These are phyloP conservation scores for Sternotherus odoratus DNA, from an alignment of 2,797 vertebrate genomes.

Conservation along the genomic window DNA sequence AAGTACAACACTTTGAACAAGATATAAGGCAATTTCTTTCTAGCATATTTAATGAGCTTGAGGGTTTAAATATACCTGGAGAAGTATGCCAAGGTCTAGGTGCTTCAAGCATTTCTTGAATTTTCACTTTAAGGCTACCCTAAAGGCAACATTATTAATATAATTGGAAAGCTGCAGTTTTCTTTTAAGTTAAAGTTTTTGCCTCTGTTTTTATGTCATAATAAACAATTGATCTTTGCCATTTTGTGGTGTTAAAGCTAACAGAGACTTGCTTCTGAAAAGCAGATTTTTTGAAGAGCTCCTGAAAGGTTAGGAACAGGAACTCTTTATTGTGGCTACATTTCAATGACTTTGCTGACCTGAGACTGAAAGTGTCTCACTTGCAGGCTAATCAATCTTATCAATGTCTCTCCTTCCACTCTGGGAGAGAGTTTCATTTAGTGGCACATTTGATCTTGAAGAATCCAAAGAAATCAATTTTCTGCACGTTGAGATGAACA, in stretches of 20 bases:
- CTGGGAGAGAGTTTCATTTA: not conserved
- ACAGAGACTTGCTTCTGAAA: not conserved
- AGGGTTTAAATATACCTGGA: not conserved
- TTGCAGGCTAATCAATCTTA: not conserved
- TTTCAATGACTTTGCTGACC: not conserved
- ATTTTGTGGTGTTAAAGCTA: not conserved
- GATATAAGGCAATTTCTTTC: not conserved
- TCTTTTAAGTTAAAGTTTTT: not conserved
- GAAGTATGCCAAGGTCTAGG: not conserved
- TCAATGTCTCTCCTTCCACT: not conserved
- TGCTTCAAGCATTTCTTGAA: not conserved
- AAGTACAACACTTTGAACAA: not conserved
- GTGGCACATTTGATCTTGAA: not conserved
- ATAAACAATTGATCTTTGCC: not conserved
- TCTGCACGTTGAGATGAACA: not conserved
- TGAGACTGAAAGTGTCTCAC: not conserved
- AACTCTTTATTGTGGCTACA: not conserved
- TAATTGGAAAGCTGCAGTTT: not conserved
- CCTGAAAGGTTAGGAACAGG: not conserved
- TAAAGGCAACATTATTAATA: fast-evolving
- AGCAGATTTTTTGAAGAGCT: conserved; percentile 40
- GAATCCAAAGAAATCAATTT: not conserved
- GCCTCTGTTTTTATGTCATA: not conserved
- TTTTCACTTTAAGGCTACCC: not conserved
- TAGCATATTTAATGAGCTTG: not conserved